These are phyloP conservation scores for Heloderma charlesbogerti DNA, from an alignment of 2,113 vertebrate species.

Conservation along the genomic window DNA sequence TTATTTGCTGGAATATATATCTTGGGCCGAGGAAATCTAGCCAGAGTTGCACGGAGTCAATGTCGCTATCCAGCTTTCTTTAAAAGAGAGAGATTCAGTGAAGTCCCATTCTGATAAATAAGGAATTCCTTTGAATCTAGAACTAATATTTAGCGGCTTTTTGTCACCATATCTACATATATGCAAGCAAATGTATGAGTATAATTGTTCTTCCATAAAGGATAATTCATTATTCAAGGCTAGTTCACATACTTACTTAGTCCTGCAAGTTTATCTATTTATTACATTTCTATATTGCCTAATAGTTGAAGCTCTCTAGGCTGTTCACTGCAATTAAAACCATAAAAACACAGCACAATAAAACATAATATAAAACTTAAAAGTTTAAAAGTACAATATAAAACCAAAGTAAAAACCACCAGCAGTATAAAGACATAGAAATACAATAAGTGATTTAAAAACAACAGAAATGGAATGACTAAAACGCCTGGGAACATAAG, in stretches of 20 bases:
- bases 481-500: too few relatives aligned
- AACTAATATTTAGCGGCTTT: background rate
- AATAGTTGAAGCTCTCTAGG: too few relatives aligned
- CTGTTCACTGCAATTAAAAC: too few relatives aligned
- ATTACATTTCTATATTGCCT: too few relatives aligned
- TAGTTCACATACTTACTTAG: background rate
- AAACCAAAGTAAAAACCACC: too few relatives aligned
- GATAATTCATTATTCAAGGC: background rate
- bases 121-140: background rate
- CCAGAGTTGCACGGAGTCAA: background rate
- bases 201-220: background rate
- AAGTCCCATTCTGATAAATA: background rate
- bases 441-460: too few relatives aligned
- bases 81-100: background rate
- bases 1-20: background rate
- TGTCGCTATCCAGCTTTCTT: background rate
- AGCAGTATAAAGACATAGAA: too few relatives aligned
- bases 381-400: too few relatives aligned
- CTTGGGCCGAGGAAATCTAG: background rate
- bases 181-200: rapidly evolving
- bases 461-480: too few relatives aligned
- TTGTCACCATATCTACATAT: background rate
- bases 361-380: too few relatives aligned
- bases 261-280: too few relatives aligned
- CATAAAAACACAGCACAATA: too few relatives aligned